These are phyloP conservation scores for Drosophila nigricruria DNA, from an alignment of 2,888 invertebrate genomes.

Conservation along the genomic window DNA sequence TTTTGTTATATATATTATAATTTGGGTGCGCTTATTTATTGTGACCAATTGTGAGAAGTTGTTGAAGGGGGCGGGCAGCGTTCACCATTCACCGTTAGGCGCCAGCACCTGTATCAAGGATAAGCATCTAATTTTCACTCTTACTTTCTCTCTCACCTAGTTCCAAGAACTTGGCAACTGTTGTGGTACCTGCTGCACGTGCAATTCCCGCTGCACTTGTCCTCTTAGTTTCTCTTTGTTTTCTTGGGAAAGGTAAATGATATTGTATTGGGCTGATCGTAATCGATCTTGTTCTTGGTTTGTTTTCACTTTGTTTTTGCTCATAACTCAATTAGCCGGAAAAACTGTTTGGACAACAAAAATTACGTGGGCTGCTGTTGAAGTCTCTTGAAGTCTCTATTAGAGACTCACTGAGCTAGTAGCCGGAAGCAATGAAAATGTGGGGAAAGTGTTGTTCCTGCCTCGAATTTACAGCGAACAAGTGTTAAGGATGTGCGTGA, in stretches of 20 bases:
- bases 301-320: slow-evolving; percentile 58
- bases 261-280: slow-evolving; percentile 56
- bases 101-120: slow-evolving; percentile 44
- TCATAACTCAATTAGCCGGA: slow-evolving; percentile 74
- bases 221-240: slow-evolving; percentile 20
- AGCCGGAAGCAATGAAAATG: slow-evolving; percentile 55
- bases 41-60: slow-evolving; percentile 28
- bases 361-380: slow-evolving; percentile 37
- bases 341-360: slow-evolving; percentile 36
- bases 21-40: slow-evolving; percentile 62
- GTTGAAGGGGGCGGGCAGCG: neutral
- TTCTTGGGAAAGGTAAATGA: slow-evolving; percentile 64
- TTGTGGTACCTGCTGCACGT: slow-evolving; percentile 57
- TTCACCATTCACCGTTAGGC: slow-evolving; percentile 53
- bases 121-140: slow-evolving; percentile 58
- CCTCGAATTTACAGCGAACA: slow-evolving; percentile 47
- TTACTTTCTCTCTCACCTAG: slow-evolving; percentile 11
- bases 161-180: slow-evolving; percentile 38
- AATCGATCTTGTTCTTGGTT: slow-evolving; percentile 65
- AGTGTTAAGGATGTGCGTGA: slow-evolving; percentile 79
- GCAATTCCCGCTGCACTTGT: slow-evolving; percentile 56
- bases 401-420: slow-evolving; percentile 32
- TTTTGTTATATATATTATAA: slow-evolving; percentile 73
- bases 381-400: slow-evolving; percentile 53
- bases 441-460: slow-evolving; percentile 67